Percentiles rank a stretch among this genome's conserved stretches.
These are phyloP conservation scores for Neria commutata DNA, from an alignment of 2,888 invertebrate species.

Conservation along the genomic window DNA sequence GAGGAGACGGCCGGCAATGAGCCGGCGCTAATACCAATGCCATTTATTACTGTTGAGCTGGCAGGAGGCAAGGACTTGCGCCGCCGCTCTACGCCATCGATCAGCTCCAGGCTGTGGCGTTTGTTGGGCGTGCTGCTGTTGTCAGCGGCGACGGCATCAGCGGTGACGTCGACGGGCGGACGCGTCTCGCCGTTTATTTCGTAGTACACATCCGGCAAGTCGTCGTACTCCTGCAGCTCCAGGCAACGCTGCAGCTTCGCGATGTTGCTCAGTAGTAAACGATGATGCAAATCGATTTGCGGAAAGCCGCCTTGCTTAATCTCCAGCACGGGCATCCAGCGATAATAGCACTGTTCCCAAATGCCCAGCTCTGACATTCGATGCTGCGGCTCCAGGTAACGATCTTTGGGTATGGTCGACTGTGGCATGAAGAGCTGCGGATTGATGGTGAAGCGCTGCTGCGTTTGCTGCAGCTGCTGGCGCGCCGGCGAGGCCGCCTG, in stretches of 20 bases:
- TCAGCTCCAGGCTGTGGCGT: slow-evolving; percentile 46
- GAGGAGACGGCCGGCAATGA: slow-evolving; percentile 57
- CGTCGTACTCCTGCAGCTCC: slow-evolving; percentile 58
- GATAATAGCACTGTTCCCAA: slow-evolving; percentile 89
- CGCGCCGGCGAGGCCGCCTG: slow-evolving; percentile 25
- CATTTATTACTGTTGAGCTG: slow-evolving; percentile 19
- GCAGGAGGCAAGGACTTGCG: slow-evolving; percentile 39
- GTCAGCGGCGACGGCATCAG: too few relatives aligned
- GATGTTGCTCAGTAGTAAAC: slow-evolving; percentile 58
- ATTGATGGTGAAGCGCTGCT: slow-evolving; percentile 50
- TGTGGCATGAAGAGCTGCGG: slow-evolving; percentile 54
- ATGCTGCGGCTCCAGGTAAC: slow-evolving; percentile 63
- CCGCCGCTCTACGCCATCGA: slow-evolving; percentile 52
- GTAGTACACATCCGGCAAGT: slow-evolving; percentile 54
- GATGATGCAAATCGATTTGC: slow-evolving; percentile 60
- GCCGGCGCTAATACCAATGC: slow-evolving; percentile 7
- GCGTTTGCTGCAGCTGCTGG: slow-evolving; percentile 18
- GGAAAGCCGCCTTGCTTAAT: slow-evolving; percentile 61
- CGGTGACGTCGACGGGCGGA: slow-evolving; percentile 16
- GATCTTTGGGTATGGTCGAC: slow-evolving; percentile 57
- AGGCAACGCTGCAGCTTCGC: slow-evolving; percentile 58
- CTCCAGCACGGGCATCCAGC: slow-evolving; percentile 85
- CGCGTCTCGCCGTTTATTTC: slow-evolving; percentile 42
- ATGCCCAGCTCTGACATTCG: slow-evolving; percentile 70
- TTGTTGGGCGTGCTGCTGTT: slow-evolving; percentile 19